Evolutionary conservation across 2,113 vertebrate genomes (phyloP), one percentile per base, ranked within the genome.

Genomic region (Carollia perspicillata): DNA sequence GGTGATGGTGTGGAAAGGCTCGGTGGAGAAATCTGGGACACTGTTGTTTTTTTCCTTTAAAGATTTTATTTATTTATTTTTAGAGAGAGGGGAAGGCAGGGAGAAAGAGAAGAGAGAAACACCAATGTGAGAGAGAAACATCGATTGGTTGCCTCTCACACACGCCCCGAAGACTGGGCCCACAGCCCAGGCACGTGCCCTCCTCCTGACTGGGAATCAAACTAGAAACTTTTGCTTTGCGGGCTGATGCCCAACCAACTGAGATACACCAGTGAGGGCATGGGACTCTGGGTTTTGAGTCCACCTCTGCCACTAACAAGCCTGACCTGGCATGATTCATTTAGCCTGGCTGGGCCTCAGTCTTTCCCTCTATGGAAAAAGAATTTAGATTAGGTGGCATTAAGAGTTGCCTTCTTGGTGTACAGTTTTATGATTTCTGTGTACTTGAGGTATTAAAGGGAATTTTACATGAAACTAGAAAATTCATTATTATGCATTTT

Each of bases 401-500:
- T 79, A 75, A 89, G 60, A n/a, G 18, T 26, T 86, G 20, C 6
- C 6, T 93, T 69, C 11, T 47, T 14, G 4, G 49, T 17, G 22
- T 81, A 47, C 10, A 42, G 5, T 69, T 83, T 83, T 65, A 16
- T 95, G 65, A 66, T 35, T 91, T 40, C 22, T 44, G n/a, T 58
- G 63, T 63, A 89, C 84, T 66, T 80, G 8, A 66, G 33, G 42
- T 49, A 87, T 26, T 18, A 20, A 58, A 65, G 18, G 26, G 30
- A 65, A 72, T 91, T 94, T 77, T 71, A 35, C 0, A 58, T 44
- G 23, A 88, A 84, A 88, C 11, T 37, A 77, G 49, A 84, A 92
- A 83, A 69, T 30, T 93, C 28, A 58, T 77, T 33, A 44, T 92
- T 93, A 91, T 30, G 33, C 22, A 74, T 86, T 81, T 95, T 89